Evolutionary conservation across 2,888 invertebrate genomes (phyloP).

Genomic region (Drosophila trichaetosa): DNA sequence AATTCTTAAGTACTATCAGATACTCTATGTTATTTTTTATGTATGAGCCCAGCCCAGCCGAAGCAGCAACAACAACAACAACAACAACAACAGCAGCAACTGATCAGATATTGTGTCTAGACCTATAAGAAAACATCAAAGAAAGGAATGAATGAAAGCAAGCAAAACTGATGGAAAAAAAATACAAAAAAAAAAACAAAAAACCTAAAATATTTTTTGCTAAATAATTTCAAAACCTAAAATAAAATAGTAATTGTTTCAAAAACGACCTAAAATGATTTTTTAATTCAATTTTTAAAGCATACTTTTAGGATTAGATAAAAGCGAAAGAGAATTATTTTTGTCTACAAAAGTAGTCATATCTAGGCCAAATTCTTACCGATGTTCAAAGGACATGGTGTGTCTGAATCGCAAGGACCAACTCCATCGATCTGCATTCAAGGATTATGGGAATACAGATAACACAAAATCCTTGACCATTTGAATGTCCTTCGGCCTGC

Average conservation of each 20-base stretch:
- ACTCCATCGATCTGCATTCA: too few relatives aligned
- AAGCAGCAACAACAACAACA: slow-evolving; percentile 18
- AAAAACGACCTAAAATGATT: slow-evolving; percentile 36
- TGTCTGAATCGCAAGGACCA: not conserved
- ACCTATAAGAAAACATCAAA: slow-evolving; percentile 10
- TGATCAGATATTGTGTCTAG: slow-evolving; percentile 44
- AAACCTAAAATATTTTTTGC: slow-evolving; percentile 65
- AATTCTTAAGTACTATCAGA: slow-evolving; percentile 59
- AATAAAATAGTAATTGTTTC: slow-evolving; percentile 77
- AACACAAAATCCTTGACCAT: too few relatives aligned
- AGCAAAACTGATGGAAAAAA: slow-evolving; percentile 10
- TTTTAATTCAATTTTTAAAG: not conserved
- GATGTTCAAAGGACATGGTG: not conserved
- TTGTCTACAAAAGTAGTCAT: not conserved
- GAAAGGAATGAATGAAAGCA: slow-evolving; percentile 16
- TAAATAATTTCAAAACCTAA: slow-evolving; percentile 65
- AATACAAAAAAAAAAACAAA: slow-evolving; percentile 28
- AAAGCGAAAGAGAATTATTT: not conserved
- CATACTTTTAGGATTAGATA: not conserved
- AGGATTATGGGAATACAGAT: too few relatives aligned
- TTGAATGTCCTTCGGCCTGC: too few relatives aligned
- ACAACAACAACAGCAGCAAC: slow-evolving; percentile 31
- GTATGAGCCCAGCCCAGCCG: slow-evolving; percentile 46
- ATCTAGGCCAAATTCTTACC: not conserved
- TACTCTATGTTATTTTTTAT: slow-evolving; percentile 67